Evolutionary conservation across 2,113 vertebrate genomes (phyloP).

Genomic region (Pseudolaguvia tuberculata): DNA sequence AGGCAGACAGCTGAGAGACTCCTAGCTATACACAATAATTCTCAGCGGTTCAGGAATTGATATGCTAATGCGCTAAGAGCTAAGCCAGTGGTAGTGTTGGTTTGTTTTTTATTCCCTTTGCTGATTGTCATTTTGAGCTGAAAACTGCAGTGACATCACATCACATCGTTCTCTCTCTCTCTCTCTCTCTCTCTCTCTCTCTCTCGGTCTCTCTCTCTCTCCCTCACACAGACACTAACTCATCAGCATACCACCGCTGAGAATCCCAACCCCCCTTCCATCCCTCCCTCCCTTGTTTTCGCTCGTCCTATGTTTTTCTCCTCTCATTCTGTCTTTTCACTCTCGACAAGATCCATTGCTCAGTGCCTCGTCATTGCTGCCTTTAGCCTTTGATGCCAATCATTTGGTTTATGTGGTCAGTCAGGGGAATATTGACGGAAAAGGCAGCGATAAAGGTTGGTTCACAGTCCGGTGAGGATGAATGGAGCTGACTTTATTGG

Average conservation of each 20-base stretch:
- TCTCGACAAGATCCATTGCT: constrained; percentile 30
- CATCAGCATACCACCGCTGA: constrained; percentile 41
- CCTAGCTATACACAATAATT: neutral
- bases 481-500: constrained; percentile 49
- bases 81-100: constrained; percentile 21
- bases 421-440: constrained; percentile 48
- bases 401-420: constrained; percentile 50
- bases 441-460: constrained; percentile 37
- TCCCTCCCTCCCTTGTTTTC: neutral
- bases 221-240: constrained; percentile 19
- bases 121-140: constrained; percentile 44
- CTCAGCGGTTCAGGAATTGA: constrained; percentile 3
- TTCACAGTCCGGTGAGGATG: constrained; percentile 40
- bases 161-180: neutral
- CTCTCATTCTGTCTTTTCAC: constrained; percentile 25
- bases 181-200: neutral
- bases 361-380: constrained; percentile 10
- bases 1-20: too few relatives aligned
- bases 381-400: constrained; percentile 49
- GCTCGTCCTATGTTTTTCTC: constrained; percentile 16
- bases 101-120: constrained; percentile 3
- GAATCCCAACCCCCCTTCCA: constrained; percentile 9
- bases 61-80: constrained; percentile 41
- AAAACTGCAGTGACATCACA: constrained; percentile 45
- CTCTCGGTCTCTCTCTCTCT: neutral